These are phyloP conservation scores for Toxotes chatareus DNA, from an alignment of 2,113 vertebrate genomes.

Conservation along the genomic window DNA sequence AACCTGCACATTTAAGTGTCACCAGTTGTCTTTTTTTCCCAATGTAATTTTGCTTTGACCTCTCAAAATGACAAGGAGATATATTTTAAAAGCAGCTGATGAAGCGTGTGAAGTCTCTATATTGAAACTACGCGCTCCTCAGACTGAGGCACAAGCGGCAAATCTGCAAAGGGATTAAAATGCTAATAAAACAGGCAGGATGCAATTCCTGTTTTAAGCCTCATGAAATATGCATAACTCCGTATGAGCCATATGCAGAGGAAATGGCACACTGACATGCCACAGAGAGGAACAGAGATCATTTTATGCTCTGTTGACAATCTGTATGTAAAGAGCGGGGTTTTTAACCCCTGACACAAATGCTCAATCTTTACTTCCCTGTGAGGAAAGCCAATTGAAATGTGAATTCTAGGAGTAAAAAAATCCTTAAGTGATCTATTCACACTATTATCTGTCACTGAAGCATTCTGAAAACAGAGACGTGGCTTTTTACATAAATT, in stretches of 20 bases:
- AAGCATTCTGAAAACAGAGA: not conserved
- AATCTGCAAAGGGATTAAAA: constrained; percentile 81
- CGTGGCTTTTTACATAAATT: no score
- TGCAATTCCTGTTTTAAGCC: constrained; percentile 79
- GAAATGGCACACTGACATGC: constrained; percentile 53
- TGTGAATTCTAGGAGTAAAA: constrained; percentile 21
- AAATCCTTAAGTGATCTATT: not conserved
- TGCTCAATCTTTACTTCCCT: constrained; percentile 20
- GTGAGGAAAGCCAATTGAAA: constrained; percentile 29
- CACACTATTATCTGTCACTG: not conserved
- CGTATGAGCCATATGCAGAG: constrained; percentile 64
- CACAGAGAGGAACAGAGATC: constrained; percentile 53
- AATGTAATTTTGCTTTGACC: constrained; percentile 34
- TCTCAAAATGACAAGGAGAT: constrained; percentile 39
- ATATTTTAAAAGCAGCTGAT: constrained; percentile 52
- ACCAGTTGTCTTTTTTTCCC: not conserved
- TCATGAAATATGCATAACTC: constrained; percentile 82
- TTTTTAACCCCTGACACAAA: constrained; percentile 55
- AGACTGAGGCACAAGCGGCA: constrained; percentile 48
- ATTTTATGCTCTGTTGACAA: constrained; percentile 69
- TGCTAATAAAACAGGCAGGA: constrained; percentile 82
- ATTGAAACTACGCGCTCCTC: constrained; percentile 54
- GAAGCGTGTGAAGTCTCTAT: constrained; percentile 59
- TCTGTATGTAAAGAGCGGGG: constrained; percentile 52
- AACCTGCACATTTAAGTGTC: constrained; percentile 15